These are phyloP conservation scores for Penelope pileata DNA, from an alignment of 2,113 vertebrate genomes.

Conservation along the genomic window DNA sequence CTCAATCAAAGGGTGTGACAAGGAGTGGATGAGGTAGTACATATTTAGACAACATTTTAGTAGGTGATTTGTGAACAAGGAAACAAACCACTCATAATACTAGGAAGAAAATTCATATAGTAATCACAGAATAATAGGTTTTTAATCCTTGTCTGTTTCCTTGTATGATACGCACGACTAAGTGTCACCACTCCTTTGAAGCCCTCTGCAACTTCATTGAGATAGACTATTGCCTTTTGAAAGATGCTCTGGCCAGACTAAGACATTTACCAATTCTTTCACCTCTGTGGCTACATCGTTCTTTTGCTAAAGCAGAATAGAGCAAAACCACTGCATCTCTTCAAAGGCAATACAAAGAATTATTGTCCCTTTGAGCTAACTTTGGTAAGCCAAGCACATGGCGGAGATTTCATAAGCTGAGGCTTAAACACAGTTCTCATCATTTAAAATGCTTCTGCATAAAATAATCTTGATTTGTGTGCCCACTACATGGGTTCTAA, in stretches of 20 bases:
- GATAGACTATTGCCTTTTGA: neutral
- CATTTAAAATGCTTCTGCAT: neutral
- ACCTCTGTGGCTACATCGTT: neutral
- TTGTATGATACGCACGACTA: neutral
- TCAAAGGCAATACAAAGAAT: neutral
- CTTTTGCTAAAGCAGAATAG: neutral
- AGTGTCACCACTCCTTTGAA: neutral
- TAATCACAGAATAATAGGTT: constrained; percentile 37
- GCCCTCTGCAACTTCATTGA: neutral
- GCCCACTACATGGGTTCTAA: neutral
- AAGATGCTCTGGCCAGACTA: neutral
- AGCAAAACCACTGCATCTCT: neutral
- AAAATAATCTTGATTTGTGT: neutral
- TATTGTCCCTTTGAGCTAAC: neutral
- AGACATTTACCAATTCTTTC: neutral
- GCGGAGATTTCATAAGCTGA: neutral
- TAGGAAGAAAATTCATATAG: neutral
- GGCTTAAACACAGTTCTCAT: neutral
- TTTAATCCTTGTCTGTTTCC: constrained; percentile 48
- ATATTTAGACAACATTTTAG: neutral
- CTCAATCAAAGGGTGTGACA: neutral
- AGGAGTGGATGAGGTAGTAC: neutral
- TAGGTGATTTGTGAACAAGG: neutral
- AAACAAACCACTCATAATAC: constrained; percentile 15
- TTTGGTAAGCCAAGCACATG: neutral